Conservation (phyloP, 2,888 invertebrate genomes). For the Agrilus mali region DNA sequence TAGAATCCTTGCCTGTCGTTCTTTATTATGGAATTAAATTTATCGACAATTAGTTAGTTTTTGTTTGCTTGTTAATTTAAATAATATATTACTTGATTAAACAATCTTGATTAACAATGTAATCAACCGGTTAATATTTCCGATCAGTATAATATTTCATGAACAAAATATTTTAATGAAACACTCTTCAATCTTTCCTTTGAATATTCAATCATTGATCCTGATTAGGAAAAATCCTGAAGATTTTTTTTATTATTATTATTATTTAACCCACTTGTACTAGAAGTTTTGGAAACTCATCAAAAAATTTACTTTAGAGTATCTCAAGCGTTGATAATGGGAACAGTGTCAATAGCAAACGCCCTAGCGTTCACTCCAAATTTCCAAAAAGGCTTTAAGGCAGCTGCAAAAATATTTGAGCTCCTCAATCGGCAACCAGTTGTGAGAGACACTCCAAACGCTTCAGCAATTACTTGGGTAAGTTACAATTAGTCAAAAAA, state of each 20-base stretch:
- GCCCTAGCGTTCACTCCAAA: constrained; percentile 66
- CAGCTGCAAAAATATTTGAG: constrained; percentile 54
- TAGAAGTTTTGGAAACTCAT: not conserved
- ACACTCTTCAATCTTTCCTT: not conserved
- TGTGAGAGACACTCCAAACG: constrained; percentile 33
- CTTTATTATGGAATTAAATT: too few relatives aligned
- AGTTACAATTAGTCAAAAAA: constrained; percentile 6
- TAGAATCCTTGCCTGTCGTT: too few relatives aligned
- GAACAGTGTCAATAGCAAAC: constrained; percentile 52
- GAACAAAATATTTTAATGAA: too few relatives aligned
- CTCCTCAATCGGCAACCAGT: constrained; percentile 49
- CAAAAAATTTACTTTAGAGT: constrained; percentile 38
- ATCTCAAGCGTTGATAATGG: constrained; percentile 59
- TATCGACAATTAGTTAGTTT: too few relatives aligned
- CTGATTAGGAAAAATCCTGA: too few relatives aligned
- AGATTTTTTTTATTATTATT: not conserved
- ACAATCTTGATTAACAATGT: too few relatives aligned
- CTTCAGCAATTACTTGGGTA: constrained; percentile 27
- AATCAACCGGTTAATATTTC: too few relatives aligned
- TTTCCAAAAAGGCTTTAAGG: constrained; percentile 63
- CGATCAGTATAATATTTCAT: too few relatives aligned
- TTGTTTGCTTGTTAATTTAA: too few relatives aligned
- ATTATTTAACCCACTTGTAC: too few relatives aligned
- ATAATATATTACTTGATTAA: too few relatives aligned
- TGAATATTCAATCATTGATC: too few relatives aligned